phyloP scores from a whole-genome alignment of 2,888 invertebrate species.

The Diplolepis rosae region DNA sequence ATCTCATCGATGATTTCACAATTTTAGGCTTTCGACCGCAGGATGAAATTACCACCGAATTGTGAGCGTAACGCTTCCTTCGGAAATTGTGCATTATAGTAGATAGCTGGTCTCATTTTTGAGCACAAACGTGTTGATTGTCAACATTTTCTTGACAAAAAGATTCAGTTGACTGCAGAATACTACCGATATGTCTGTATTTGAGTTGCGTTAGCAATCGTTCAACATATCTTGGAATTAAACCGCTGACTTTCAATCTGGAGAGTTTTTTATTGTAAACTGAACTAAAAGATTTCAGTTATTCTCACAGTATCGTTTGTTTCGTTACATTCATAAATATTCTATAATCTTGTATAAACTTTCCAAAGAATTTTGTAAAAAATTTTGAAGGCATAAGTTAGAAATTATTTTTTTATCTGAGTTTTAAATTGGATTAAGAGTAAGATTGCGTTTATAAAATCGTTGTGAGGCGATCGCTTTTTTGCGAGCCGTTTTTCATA shows the following conservation, averaged over 20 bases:
- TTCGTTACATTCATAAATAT: no score
- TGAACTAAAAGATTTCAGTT: neutral
- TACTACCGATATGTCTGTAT: neutral
- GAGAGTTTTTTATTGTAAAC: neutral
- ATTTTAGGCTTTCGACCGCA: constrained; percentile 90
- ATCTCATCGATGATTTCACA: constrained; percentile 82
- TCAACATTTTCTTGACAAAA: neutral
- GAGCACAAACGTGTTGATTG: neutral
- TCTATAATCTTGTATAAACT: no score
- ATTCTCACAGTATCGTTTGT: no score
- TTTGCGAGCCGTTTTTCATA: neutral
- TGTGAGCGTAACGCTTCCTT: constrained; percentile 74
- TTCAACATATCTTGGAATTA: neutral
- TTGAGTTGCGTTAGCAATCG: neutral
- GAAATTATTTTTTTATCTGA: no score
- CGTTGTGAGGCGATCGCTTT: neutral
- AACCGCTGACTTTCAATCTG: neutral
- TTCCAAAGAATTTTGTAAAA: no score
- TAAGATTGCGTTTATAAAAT: neutral
- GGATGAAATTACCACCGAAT: constrained; percentile 91
- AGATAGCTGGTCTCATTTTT: neutral
- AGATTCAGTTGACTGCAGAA: neutral
- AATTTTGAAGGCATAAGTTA: no score
- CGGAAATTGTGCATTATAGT: neutral
- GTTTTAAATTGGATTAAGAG: no score